Evolutionary conservation across 2,888 invertebrate genomes (phyloP).

Genomic region (Drosophila robusta): DNA sequence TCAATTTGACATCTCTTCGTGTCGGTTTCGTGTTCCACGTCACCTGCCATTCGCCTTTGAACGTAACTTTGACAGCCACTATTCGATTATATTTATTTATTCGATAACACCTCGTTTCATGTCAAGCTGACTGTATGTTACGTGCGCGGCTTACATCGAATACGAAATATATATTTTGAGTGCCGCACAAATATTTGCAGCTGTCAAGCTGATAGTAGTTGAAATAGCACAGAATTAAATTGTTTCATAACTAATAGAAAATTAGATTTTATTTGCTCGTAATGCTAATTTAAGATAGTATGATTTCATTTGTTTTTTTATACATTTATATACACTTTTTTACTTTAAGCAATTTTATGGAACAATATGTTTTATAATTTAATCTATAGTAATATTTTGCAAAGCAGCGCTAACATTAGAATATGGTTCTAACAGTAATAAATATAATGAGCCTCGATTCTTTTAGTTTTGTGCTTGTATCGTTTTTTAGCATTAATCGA

Average conservation of each 20-base stretch:
- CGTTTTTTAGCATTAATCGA: not conserved
- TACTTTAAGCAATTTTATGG: too few relatives aligned
- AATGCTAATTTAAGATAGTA: too few relatives aligned
- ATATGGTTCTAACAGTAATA: not conserved
- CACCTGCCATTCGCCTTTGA: conserved; percentile 52
- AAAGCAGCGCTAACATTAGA: too few relatives aligned
- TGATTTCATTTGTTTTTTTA: too few relatives aligned
- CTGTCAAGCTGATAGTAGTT: too few relatives aligned
- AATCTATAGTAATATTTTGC: not conserved
- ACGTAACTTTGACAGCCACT: conserved; percentile 37
- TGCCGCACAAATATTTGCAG: not conserved
- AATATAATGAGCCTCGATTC: not conserved
- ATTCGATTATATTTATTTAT: conserved; percentile 30
- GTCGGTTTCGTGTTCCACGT: conserved; percentile 69
- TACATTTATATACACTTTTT: too few relatives aligned
- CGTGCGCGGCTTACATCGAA: not conserved
- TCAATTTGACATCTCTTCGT: conserved; percentile 60
- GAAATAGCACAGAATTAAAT: too few relatives aligned
- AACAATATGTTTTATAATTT: not conserved
- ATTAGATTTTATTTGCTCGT: too few relatives aligned
- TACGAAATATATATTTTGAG: not conserved
- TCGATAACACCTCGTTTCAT: conserved; percentile 7
- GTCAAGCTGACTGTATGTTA: not conserved
- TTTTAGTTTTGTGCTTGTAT: not conserved
- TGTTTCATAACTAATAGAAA: too few relatives aligned